Base-by-base conservation (phyloP, 1,140 invertebrate species). In the Anastrepha ludens region DNA sequence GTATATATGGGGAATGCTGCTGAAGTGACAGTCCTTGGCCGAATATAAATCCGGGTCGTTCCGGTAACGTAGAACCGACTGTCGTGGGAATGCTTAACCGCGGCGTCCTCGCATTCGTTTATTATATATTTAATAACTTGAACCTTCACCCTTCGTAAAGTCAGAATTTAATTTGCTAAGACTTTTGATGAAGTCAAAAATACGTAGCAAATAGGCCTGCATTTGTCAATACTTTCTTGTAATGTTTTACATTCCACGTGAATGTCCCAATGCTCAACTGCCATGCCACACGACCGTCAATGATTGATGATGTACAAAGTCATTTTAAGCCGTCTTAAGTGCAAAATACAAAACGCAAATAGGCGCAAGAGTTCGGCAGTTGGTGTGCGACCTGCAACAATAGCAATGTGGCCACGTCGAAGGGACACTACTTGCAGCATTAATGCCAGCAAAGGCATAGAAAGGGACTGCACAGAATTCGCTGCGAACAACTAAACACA, bases 281-380 rank as follows among this genome's bases (percentile, higher is more conserved):
- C 2, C 67, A 41, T 47, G 39, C 39, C 74, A 81, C 7, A 58
- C 7, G 9, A 41, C 55, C 47, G 41, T 55, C 15, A 55, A 81
- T 81, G 74, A 81, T 81, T 81, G 74, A 81, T 81, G 74, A 81
- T 55, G 74, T 29, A 81, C 74, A 81, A 50, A 81, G n/a, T 81
- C 47, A 20, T 2, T 55, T 9, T 81, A 81, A 81, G 50, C 74
- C 47, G 7, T 20, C 74, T 58, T 81, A 81, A 55, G 47, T 6
- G 5, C 20, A 29, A 55, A 55, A 81, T 81, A 50, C 74, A 50
- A 81, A 81, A 20, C 74, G 74, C 47, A 81, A 81, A 81, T 81
- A 81, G 74, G 70, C 41, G 39, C 13, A 74, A 44, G 70, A 44
- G 41, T 47, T 7, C 3, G 17, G 13, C 39, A 15, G 0, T 17